Evolutionary conservation across 2,888 invertebrate genomes (phyloP).

Genomic region (Tachystola acroxantha): DNA sequence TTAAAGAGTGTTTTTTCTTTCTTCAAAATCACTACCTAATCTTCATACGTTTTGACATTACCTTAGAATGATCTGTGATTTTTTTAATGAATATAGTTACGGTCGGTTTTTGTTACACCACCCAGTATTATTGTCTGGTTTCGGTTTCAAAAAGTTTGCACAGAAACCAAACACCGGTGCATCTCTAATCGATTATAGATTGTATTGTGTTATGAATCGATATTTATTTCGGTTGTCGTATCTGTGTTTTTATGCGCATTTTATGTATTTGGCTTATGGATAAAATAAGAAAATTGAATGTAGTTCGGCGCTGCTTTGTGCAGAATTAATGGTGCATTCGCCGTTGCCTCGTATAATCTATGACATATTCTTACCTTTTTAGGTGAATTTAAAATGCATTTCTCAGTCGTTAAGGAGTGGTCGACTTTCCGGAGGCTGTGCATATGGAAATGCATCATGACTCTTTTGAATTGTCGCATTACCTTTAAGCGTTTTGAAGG

Average conservation of each 20-base stretch:
- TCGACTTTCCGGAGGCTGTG: slow-evolving; percentile 20
- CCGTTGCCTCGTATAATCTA: slow-evolving; percentile 10
- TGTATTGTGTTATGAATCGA: slow-evolving; percentile 74
- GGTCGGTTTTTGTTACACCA: no score
- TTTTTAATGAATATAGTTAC: no score
- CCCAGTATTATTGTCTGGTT: no score
- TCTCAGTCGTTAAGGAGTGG: slow-evolving; percentile 51
- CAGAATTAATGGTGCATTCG: slow-evolving; percentile 47
- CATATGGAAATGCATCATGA: slow-evolving; percentile 1
- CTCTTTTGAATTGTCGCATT: slow-evolving; percentile 2
- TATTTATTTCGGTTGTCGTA: slow-evolving; percentile 63
- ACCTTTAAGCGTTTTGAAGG: no score
- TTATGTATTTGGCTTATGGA: slow-evolving; percentile 30
- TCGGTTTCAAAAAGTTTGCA: slow-evolving; percentile 22
- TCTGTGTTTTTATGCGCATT: slow-evolving; percentile 50
- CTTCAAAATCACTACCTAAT: no score
- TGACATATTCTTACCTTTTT: slow-evolving; percentile 7
- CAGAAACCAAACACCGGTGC: slow-evolving; percentile 21
- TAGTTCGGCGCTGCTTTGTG: slow-evolving; percentile 23
- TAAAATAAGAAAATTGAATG: slow-evolving; percentile 16
- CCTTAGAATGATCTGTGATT: no score
- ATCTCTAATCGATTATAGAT: slow-evolving; percentile 49
- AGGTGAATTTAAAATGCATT: slow-evolving; percentile 58
- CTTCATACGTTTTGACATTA: no score
- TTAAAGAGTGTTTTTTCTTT: no score